Evolutionary conservation across 2,888 invertebrate genomes (phyloP).

Genomic region (Ceramica pisi): DNA sequence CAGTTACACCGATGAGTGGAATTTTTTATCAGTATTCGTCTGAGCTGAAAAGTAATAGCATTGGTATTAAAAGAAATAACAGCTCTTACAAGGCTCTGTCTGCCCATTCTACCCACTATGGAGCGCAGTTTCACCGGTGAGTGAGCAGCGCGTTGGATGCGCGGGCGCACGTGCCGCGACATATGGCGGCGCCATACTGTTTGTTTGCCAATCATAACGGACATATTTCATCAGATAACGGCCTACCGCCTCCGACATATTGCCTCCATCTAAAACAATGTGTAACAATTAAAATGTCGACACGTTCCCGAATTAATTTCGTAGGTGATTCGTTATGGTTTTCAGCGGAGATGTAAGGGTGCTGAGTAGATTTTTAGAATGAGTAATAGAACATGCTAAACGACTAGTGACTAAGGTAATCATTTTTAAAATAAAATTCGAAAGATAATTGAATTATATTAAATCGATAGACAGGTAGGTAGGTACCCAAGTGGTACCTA

Average conservation of each 20-base stretch:
- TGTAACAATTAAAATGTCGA: slow-evolving; percentile 86
- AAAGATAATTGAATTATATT: no score
- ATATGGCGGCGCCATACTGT: slow-evolving; percentile 90
- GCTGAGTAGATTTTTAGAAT: slow-evolving; percentile 15
- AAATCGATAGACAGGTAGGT: no score
- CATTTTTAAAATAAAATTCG: neutral
- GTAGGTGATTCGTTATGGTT: slow-evolving; percentile 78
- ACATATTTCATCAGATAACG: slow-evolving; percentile 91
- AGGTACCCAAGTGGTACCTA: no score
- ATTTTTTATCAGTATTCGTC: neutral
- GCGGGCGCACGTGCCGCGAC: slow-evolving; percentile 88
- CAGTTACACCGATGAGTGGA: neutral
- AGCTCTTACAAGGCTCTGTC: slow-evolving; percentile 23
- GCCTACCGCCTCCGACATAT: slow-evolving; percentile 85
- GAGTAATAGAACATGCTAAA: slow-evolving; percentile 2
- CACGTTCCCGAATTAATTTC: slow-evolving; percentile 74
- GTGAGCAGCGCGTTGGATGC: slow-evolving; percentile 86
- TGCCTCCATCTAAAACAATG: slow-evolving; percentile 88
- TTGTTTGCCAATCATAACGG: slow-evolving; percentile 91
- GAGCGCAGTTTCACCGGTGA: slow-evolving; percentile 87
- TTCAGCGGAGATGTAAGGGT: slow-evolving; percentile 71
- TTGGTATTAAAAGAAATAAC: neutral
- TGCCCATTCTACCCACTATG: slow-evolving; percentile 53
- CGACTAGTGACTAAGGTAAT: slow-evolving; percentile 2
- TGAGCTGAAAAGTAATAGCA: neutral